Evolutionary conservation across 2,888 invertebrate species (phyloP), one percentile per base, ranked within the genome.

Genomic region (Coelopa pilipes): DNA sequence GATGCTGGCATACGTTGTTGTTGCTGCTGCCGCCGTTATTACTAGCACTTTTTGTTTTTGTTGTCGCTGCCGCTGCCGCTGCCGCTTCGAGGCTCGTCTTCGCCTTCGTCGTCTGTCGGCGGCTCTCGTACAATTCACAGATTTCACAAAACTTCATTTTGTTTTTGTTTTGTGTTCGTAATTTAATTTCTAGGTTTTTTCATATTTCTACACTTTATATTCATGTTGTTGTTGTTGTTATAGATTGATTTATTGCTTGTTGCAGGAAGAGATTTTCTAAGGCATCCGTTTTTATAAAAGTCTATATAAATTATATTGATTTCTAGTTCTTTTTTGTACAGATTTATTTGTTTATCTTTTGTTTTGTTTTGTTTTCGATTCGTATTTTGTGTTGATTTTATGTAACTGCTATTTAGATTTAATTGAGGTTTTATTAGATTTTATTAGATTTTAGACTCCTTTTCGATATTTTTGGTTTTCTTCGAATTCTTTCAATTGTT

Each of bases 251-350:
- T 75, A 65, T 69, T 60, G 66, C 69, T 70, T 66, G 59, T 50
- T 46, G 80, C 81, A 80, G 81, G 80, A 82, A 82, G 81, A 80
- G 80, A 79, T 79, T 78, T 81, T 78, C 67, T 80, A 82, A 82
- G 82, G 82, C 83, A 83, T 80, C 83, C 80, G 68, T 80, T 80
- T 77, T 77, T 76, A 73, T 59, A 24, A n/a, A n/a, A n/a, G n/a
- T n/a, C n/a, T n/a, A n/a, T n/a, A n/a, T n/a, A n/a, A n/a, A n/a
- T n/a, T 76, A 34, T 76, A 74, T 76, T 34, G 34, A 7, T 34
- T 34, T 34, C 69, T 74, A 75, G 62, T 57, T 69, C 12, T n/a
- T 72, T 75, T 47, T 66, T 70, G 71, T 75, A 69, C 13, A 60
- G 65, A 75, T 57, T n/a, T 34, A 72, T 76, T 53, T 57, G 62